Base-by-base conservation (phyloP, 2,888 invertebrate species). In the Lasioglossum oenotherae region DNA sequence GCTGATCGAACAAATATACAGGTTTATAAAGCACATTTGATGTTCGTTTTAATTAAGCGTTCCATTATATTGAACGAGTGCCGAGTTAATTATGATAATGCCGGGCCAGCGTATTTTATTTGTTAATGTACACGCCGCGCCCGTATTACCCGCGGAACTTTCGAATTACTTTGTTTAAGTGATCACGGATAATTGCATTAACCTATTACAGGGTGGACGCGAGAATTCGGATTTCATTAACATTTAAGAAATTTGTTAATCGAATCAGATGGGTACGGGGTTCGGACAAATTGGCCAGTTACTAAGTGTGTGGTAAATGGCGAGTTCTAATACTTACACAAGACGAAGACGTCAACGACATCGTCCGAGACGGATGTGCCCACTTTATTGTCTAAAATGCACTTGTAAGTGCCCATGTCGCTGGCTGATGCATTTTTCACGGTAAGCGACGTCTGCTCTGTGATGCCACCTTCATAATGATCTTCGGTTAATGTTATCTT, bases 351-450 rank as follows among this genome's bases (percentile, higher is more conserved):
- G 91, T 97, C 96, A 81, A 98, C 97, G 91, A 96, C 96, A 64
- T 97, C 97, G n/a, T 97, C 96, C 16, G 98, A 98, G 88, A 96
- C 96, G 16, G 97, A 97, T 74, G 97, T 96, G 8, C 98, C 98
- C 46, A 98, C 97, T 46, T 96, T 96, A 94, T 99, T 99, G 89
- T 97, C 96, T 74, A 98, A 96, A 85, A 97, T 96, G 93, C 99
- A 99, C 44, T 97, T 97, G 95, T 99, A 99, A 92, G 97, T 97
- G 77, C 98, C 99, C 95, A 97, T 97, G 95, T 99, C 99, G 1
- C 96, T 96, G 16, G 98, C 96, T 3, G 96, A 96, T 0, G 98
- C 97, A 91, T 98, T 97, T 92, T 96, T 96, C 90, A 99, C 98
- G 84, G 97, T 96, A 73, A 99, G 96, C 0, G 97, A 97, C 10